Percentiles rank a stretch among this genome's conserved stretches.
These are phyloP conservation scores for Lapara coniferarum DNA, from an alignment of 2,888 invertebrate genomes.

Conservation along the genomic window DNA sequence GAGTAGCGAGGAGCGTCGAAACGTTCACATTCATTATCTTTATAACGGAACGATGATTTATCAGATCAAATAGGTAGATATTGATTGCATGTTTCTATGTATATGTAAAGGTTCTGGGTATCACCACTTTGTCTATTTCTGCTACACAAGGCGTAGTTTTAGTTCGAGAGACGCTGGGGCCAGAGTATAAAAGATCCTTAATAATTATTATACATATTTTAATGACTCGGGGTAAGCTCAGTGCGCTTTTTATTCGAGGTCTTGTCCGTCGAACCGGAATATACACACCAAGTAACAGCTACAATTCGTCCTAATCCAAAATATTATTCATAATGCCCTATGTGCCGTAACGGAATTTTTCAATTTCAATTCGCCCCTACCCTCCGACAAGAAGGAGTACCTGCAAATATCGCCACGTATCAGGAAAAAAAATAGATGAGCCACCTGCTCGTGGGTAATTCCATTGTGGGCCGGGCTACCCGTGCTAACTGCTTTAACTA, in stretches of 20 bases:
- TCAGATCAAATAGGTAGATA: not conserved
- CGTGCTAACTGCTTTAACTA: slow-evolving; percentile 19
- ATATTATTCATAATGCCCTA: not conserved
- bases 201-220: too few species aligned
- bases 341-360: not conserved
- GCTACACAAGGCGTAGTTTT: too few species aligned
- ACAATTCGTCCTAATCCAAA: slow-evolving; percentile 2
- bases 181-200: too few species aligned
- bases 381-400: slow-evolving; percentile 7
- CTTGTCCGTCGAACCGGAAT: not conserved
- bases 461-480: slow-evolving; percentile 1
- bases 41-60: not conserved
- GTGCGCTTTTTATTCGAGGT: too few species aligned
- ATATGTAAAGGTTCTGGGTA: too few species aligned
- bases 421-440: slow-evolving; percentile 19
- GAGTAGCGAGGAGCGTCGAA: not conserved
- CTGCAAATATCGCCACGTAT: slow-evolving; percentile 6
- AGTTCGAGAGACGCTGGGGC: too few species aligned
- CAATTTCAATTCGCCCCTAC: not conserved
- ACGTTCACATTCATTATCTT: slow-evolving; percentile 1
- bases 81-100: too few species aligned
- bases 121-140: not conserved
- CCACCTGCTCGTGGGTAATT: slow-evolving; percentile 22
- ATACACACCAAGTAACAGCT: not conserved
- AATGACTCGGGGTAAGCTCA: too few species aligned